These are phyloP conservation scores for Tetranychus cinnabarinus DNA, from an alignment of 1,140 invertebrate species.

Conservation along the genomic window DNA sequence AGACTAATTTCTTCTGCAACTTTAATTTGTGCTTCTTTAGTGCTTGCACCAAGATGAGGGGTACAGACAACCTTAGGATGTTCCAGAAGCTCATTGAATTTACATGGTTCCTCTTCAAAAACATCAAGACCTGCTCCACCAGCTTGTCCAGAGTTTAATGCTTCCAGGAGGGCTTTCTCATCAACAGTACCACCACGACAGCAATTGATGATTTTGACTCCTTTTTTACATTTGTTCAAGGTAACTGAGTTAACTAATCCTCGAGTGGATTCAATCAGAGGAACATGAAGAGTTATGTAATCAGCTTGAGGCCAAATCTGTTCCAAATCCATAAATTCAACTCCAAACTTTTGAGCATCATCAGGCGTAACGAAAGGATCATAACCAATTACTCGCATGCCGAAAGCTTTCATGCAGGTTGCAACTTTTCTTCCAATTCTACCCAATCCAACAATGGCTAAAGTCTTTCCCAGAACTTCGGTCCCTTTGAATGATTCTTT, in stretches of 20 bases:
- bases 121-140: slow-evolving; percentile 82
- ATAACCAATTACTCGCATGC: slow-evolving; percentile 80
- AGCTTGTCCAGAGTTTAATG: slow-evolving; percentile 39
- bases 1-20: slow-evolving; percentile 86
- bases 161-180: slow-evolving; percentile 22
- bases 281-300: slow-evolving; percentile 91
- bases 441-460: slow-evolving; percentile 80
- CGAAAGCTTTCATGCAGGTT: slow-evolving; percentile 72
- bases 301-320: slow-evolving; percentile 78
- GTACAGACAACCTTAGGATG: slow-evolving; percentile 65
- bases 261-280: slow-evolving; percentile 71
- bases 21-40: slow-evolving; percentile 68
- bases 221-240: slow-evolving; percentile 57
- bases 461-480: slow-evolving; percentile 64
- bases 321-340: slow-evolving; percentile 49
- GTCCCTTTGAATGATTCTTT: slow-evolving; percentile 63
- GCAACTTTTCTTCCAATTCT: slow-evolving; percentile 86
- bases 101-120: slow-evolving; percentile 43
- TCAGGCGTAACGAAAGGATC: slow-evolving; percentile 67
- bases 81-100: slow-evolving; percentile 24
- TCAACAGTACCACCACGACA: slow-evolving; percentile 83
- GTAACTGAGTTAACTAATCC: slow-evolving; percentile 61
- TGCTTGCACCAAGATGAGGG: slow-evolving; percentile 83
- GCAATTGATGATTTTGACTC: slow-evolving; percentile 75
- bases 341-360: slow-evolving; percentile 42